These are phyloP conservation scores for Nomada fabriciana DNA, from an alignment of 2,888 invertebrate species.

Conservation along the genomic window DNA sequence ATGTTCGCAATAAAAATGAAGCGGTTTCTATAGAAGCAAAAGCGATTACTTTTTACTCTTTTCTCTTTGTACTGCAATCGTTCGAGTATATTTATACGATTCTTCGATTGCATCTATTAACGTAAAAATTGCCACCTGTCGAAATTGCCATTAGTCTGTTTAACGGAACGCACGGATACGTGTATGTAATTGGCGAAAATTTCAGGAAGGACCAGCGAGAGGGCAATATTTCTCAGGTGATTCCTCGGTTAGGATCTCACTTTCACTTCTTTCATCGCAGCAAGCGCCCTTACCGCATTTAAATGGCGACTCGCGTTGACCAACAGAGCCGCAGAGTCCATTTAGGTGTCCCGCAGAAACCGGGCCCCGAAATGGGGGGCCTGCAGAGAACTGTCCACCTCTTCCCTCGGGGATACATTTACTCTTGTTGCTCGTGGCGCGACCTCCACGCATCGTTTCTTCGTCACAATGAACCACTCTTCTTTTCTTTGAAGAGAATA, in stretches of 20 bases:
- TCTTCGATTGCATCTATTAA: neutral
- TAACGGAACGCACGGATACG: neutral
- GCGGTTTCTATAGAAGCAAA: neutral
- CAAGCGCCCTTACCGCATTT: slow-evolving; percentile 51
- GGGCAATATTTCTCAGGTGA: neutral
- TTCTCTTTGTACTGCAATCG: no score
- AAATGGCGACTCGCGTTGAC: slow-evolving; percentile 60
- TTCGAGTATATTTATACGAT: no score
- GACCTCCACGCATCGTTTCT: slow-evolving; percentile 61
- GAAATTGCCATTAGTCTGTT: neutral
- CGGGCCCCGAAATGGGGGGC: slow-evolving; percentile 64
- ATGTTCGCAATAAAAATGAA: neutral
- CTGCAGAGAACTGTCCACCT: slow-evolving; percentile 55
- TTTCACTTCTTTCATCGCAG: slow-evolving; percentile 54
- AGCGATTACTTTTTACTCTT: no score
- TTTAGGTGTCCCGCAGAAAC: slow-evolving; percentile 67
- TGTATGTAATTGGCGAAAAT: neutral
- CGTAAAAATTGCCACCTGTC: slow-evolving; percentile 1
- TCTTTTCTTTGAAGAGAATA: slow-evolving; percentile 26
- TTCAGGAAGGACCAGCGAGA: neutral
- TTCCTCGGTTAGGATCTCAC: slow-evolving; percentile 6
- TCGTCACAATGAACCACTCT: slow-evolving; percentile 56
- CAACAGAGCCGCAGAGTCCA: slow-evolving; percentile 66
- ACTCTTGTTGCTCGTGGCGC: slow-evolving; percentile 68
- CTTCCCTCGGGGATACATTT: slow-evolving; percentile 60